Evolutionary conservation across 2,797 vertebrate species (phyloP).

Genomic region (Phoxinus dragarum): DNA sequence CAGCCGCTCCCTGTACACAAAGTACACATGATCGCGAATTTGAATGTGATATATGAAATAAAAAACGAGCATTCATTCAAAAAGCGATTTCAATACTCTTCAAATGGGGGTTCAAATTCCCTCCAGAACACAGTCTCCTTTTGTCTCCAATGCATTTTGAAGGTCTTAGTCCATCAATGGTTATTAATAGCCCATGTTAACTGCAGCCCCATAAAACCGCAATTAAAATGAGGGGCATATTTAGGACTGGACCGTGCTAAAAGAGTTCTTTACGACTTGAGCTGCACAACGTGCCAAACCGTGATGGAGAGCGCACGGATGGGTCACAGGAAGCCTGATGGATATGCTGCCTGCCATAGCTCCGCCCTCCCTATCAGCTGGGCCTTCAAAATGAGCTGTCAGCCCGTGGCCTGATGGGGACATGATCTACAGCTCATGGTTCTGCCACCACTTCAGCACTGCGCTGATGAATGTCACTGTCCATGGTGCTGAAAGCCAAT

Average conservation of each 20-base stretch:
- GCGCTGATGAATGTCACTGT: slow-evolving; percentile 68
- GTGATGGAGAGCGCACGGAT: slow-evolving; percentile 67
- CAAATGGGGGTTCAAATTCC: background rate
- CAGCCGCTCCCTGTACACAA: background rate
- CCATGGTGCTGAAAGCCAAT: slow-evolving; percentile 69
- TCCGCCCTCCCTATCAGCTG: slow-evolving; percentile 63
- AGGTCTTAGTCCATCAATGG: slow-evolving; percentile 62
- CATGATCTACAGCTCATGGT: slow-evolving; percentile 72
- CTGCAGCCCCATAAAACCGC: slow-evolving; percentile 68
- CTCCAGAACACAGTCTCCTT: slow-evolving; percentile 12
- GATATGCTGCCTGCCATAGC: slow-evolving; percentile 59
- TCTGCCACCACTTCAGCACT: slow-evolving; percentile 26
- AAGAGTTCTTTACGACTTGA: slow-evolving; percentile 68
- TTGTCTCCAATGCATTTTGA: slow-evolving; percentile 44
- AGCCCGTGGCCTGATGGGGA: slow-evolving; percentile 66
- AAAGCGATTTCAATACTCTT: background rate
- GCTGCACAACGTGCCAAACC: slow-evolving; percentile 48
- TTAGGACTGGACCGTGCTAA: slow-evolving; percentile 49
- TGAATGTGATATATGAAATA: background rate
- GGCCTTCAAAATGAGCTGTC: slow-evolving; percentile 74
- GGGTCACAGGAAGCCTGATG: slow-evolving; percentile 68
- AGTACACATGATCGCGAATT: background rate
- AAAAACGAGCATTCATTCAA: background rate
- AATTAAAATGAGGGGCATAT: slow-evolving; percentile 69
- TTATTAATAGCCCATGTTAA: slow-evolving; percentile 75